These are phyloP conservation scores for Phrynocephalus vlangalii DNA, from an alignment of 2,797 vertebrate species.

Conservation along the genomic window DNA sequence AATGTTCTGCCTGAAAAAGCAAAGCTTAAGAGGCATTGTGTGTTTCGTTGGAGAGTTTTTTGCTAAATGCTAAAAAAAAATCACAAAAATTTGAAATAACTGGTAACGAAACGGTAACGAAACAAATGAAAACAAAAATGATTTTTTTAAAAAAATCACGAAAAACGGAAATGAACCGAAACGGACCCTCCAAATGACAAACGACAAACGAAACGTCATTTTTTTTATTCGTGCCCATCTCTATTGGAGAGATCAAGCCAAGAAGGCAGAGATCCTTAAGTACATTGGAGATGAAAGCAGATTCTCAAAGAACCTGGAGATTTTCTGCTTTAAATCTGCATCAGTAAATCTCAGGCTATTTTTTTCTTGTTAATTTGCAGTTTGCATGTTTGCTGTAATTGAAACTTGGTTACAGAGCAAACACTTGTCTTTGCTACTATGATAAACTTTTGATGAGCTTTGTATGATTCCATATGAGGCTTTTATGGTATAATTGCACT, in stretches of 20 bases:
- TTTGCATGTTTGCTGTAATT: slow-evolving; percentile 5
- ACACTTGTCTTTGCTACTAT: neutral
- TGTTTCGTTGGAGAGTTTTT: slow-evolving; percentile 1
- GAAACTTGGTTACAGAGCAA: neutral
- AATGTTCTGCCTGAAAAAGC: no score
- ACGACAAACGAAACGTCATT: no score
- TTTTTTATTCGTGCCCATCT: no score
- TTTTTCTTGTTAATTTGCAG: neutral
- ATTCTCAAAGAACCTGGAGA: neutral
- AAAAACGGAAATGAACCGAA: no score
- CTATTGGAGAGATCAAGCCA: slow-evolving; percentile 7
- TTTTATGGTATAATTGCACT: neutral
- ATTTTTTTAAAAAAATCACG: no score
- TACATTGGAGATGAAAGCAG: neutral
- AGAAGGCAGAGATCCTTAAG: slow-evolving; percentile 3
- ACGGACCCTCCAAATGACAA: no score
- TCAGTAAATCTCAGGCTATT: neutral
- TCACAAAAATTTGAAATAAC: no score
- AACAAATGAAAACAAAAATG: no score
- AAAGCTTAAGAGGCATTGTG: slow-evolving; percentile 14
- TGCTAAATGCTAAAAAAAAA: no score
- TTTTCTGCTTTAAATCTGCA: slow-evolving; percentile 1
- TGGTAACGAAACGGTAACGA: no score
- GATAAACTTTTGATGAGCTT: neutral
- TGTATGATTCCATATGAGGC: neutral